Evolutionary conservation across 2,797 vertebrate species (phyloP).

Genomic region (Anolis apletophallus): DNA sequence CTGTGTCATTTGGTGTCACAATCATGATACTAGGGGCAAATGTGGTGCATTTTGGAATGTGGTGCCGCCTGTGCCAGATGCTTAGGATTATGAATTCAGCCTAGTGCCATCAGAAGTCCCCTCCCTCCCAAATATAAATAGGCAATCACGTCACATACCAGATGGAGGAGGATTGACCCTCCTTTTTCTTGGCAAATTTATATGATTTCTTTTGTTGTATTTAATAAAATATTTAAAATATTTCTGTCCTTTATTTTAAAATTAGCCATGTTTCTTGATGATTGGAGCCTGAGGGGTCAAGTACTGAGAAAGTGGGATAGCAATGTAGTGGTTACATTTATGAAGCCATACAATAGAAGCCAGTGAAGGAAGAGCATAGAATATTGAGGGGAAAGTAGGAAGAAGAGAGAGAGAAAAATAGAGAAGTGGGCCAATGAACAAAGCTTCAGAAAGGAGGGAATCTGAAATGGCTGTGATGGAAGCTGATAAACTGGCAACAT

Average conservation of each 20-base stretch:
- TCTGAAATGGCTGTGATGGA: background rate
- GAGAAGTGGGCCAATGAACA: background rate
- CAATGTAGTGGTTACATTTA: background rate
- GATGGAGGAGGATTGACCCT: background rate
- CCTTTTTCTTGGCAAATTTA: background rate
- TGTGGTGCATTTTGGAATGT: no score
- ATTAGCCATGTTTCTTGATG: background rate
- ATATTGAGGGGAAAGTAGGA: background rate
- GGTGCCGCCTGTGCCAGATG: no score
- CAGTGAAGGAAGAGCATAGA: background rate
- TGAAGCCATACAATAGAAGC: background rate
- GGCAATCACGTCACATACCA: background rate
- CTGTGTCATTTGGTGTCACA: background rate
- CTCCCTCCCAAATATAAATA: no score
- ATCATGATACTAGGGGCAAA: background rate
- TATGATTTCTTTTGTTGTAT: no score
- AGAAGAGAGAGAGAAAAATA: background rate
- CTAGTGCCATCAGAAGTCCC: no score
- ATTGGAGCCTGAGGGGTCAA: background rate
- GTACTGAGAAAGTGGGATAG: background rate
- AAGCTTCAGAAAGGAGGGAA: background rate
- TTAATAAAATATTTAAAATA: no score
- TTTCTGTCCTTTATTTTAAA: background rate
- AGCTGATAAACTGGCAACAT: background rate
- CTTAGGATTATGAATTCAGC: no score